phyloP scores from a whole-genome alignment of 2,797 vertebrate genomes.

The Spinus olivaceus region DNA sequence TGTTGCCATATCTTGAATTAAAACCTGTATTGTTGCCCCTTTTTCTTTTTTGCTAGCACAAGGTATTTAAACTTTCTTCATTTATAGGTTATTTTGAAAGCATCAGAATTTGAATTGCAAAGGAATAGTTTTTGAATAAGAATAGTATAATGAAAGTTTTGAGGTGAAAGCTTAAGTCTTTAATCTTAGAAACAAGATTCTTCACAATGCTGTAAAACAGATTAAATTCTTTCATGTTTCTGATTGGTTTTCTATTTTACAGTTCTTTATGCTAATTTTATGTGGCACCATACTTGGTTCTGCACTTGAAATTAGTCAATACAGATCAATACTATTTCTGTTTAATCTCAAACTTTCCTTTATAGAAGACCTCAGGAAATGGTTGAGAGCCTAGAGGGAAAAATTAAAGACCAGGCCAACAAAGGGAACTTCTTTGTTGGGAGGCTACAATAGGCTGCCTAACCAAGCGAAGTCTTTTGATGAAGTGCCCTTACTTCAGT shows the following conservation, averaged over 20 bases:
- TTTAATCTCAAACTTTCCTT: neutral
- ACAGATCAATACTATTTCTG: neutral
- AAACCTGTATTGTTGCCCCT: neutral
- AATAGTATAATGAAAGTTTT: neutral
- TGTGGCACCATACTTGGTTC: neutral
- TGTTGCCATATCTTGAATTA: neutral
- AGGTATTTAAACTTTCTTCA: neutral
- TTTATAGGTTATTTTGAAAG: neutral
- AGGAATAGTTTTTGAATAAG: neutral
- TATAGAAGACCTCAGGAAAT: neutral
- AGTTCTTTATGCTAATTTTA: neutral
- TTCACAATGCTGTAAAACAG: neutral
- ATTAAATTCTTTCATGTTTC: neutral
- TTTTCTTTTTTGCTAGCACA: neutral
- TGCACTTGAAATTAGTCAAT: neutral
- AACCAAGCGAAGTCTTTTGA: neutral
- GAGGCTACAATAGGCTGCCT: neutral
- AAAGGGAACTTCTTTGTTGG: neutral
- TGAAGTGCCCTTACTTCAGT: neutral
- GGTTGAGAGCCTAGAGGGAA: neutral
- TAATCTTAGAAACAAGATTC: neutral
- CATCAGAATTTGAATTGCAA: neutral
- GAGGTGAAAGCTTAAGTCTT: neutral
- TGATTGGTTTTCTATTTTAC: neutral
- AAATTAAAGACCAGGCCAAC: neutral